A percentile compares a stretch with the other conserved stretches of the same genome.
Evolutionary conservation across 2,797 vertebrate species (phyloP).

Genomic region (Lagodon rhomboides): DNA sequence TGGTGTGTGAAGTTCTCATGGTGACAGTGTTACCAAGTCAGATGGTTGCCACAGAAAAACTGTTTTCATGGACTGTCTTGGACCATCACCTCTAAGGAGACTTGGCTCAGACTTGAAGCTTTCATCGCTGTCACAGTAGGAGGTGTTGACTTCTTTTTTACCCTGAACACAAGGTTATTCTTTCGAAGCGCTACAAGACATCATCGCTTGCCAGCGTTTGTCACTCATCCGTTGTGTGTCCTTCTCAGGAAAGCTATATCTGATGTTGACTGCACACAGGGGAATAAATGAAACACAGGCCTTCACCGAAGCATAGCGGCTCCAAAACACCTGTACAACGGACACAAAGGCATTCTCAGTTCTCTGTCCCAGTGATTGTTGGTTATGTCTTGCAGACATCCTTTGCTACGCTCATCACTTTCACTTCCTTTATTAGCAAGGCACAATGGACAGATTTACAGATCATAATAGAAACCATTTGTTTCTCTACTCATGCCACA

Average conservation of each 20-base stretch:
- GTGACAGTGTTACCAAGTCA: slow-evolving; percentile 44
- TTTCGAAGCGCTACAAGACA: neutral
- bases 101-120: slow-evolving; percentile 6
- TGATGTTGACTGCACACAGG: slow-evolving; percentile 12
- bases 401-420: slow-evolving; percentile 43
- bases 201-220: neutral
- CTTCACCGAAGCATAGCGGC: neutral
- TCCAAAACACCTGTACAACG: slow-evolving; percentile 16
- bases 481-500: neutral
- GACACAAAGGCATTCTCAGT: slow-evolving; percentile 3
- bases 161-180: neutral
- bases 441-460: neutral
- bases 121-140: slow-evolving; percentile 23
- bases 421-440: slow-evolving; percentile 49
- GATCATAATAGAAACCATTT: neutral
- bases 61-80: neutral
- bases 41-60: slow-evolving; percentile 25
- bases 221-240: neutral
- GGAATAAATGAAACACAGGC: slow-evolving; percentile 16
- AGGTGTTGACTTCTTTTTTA: slow-evolving; percentile 2
- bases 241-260: slow-evolving; percentile 13
- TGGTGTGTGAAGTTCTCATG: slow-evolving; percentile 45
- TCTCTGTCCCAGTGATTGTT: neutral
- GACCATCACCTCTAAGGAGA: slow-evolving; percentile 10
- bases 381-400: slow-evolving; percentile 12